Conservation (phyloP, 1,140 invertebrate species). For the Callitettix versicolor region DNA sequence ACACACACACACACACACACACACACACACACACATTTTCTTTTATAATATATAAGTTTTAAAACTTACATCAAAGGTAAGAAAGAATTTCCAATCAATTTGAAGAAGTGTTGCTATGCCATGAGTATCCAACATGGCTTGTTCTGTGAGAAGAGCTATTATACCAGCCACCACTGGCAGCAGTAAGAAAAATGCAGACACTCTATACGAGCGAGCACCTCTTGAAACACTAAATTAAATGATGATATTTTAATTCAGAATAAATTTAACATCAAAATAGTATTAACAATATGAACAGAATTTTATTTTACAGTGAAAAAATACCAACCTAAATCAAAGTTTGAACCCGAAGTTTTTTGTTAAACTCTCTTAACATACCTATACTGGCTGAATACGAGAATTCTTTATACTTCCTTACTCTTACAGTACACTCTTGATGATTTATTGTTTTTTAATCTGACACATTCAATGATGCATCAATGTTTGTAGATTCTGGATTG, state of each 20-base stretch:
- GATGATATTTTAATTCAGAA: neutral
- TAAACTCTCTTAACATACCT: constrained; percentile 10
- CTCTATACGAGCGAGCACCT: constrained; percentile 36
- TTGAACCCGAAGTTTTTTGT: neutral
- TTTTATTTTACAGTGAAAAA: neutral
- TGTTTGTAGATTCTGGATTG: too few relatives aligned
- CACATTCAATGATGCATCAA: too few relatives aligned
- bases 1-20: too few relatives aligned
- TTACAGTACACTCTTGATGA: too few relatives aligned
- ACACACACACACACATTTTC: too few relatives aligned
- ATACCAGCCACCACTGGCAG: constrained; percentile 25
- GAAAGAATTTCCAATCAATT: constrained; percentile 26
- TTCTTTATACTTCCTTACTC: too few relatives aligned
- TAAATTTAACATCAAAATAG: neutral
- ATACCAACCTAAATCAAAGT: neutral
- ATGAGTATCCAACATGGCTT: constrained; percentile 20
- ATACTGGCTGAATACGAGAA: too few relatives aligned
- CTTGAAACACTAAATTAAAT: constrained; percentile 34
- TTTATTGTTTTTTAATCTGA: too few relatives aligned
- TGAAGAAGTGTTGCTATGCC: constrained; percentile 22
- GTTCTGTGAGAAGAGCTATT: constrained; percentile 23
- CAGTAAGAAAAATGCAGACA: constrained; percentile 31
- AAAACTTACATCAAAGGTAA: constrained; percentile 27
- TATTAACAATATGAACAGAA: neutral
- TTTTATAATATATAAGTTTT: too few relatives aligned